Percentiles rank a stretch among this genome's conserved stretches.
Conservation (phyloP, 2,113 vertebrate species). For the Ursus arctos region DNA sequence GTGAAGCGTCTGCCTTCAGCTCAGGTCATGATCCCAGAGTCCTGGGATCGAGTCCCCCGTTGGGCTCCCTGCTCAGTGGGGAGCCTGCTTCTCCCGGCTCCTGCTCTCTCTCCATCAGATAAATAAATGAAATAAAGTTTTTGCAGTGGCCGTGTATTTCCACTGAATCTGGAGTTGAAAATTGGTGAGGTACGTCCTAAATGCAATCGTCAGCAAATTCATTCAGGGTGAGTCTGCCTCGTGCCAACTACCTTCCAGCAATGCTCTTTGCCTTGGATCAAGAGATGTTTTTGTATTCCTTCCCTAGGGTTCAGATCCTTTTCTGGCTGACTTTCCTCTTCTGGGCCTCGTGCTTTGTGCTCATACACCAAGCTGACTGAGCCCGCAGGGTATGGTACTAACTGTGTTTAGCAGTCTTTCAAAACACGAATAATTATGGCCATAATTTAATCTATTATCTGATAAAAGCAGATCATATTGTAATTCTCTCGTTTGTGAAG, state of each 20-base stretch:
- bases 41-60: too few relatives aligned
- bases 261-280: background rate
- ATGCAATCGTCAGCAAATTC: too few relatives aligned
- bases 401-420: fast-evolving
- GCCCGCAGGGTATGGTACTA: fast-evolving
- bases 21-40: too few relatives aligned
- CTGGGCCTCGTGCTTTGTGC: fast-evolving
- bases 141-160: background rate
- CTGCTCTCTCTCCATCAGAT: too few relatives aligned
- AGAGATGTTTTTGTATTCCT: background rate
- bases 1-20: too few relatives aligned
- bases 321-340: background rate
- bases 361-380: background rate
- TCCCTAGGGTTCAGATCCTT: too few relatives aligned
- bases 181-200: background rate
- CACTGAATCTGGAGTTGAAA: background rate
- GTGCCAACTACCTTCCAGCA: background rate
- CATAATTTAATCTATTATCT: fast-evolving
- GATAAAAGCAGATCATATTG: too few relatives aligned
- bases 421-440: fast-evolving
- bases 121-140: background rate
- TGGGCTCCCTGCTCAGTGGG: too few relatives aligned
- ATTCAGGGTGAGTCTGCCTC: too few relatives aligned
- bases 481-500: background rate
- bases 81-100: too few relatives aligned